phyloP scores from a whole-genome alignment of 2,797 vertebrate species.

The Myotis planiceps region DNA sequence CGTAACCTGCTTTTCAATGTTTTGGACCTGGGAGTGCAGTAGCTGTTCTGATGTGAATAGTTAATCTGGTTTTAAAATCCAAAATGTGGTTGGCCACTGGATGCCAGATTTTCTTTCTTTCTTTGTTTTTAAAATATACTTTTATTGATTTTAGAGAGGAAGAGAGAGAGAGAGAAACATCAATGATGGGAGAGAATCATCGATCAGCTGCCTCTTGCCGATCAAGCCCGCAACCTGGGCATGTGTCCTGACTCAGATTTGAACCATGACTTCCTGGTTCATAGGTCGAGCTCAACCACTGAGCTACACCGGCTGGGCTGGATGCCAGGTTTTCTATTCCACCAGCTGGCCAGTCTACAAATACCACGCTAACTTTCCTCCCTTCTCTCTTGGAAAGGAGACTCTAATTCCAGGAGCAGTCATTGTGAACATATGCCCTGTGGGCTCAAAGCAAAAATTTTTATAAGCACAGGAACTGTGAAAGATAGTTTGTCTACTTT shows the following conservation, averaged over 20 bases:
- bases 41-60: not conserved
- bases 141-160: too few species aligned
- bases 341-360: not conserved
- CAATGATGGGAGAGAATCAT: too few species aligned
- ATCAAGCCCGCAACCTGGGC: too few species aligned
- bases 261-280: too few species aligned
- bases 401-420: not conserved
- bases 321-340: constrained; percentile 34
- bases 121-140: too few species aligned
- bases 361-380: not conserved
- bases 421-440: not conserved
- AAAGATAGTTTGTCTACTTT: not conserved
- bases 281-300: too few species aligned
- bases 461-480: not conserved
- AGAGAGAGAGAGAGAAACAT: too few species aligned
- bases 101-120: constrained; percentile 46
- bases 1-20: not conserved
- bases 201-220: too few species aligned
- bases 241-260: too few species aligned
- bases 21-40: not conserved
- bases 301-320: not conserved
- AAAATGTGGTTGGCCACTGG: not conserved
- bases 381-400: not conserved
- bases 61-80: not conserved
- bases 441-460: not conserved